Percentiles rank a stretch among this genome's conserved stretches.
phyloP scores from a whole-genome alignment of 2,113 vertebrate genomes.

The Fukomys damarensis region DNA sequence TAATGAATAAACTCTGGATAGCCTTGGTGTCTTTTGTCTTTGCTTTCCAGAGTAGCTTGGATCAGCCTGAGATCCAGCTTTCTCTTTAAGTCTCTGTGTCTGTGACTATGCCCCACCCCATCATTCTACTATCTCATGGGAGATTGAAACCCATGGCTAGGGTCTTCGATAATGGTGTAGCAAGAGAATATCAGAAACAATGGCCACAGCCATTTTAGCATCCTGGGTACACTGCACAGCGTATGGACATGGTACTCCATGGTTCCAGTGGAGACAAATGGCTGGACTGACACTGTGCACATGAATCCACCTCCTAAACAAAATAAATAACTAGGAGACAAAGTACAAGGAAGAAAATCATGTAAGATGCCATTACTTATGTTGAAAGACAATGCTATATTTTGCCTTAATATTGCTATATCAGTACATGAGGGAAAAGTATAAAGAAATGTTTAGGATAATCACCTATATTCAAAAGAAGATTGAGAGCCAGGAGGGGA shows the following conservation, averaged over 20 bases:
- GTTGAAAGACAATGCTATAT: not conserved
- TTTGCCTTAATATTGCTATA: not conserved
- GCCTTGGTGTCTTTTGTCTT: no score
- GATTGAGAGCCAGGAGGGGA: rapidly evolving
- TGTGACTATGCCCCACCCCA: no score
- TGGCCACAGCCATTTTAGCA: rapidly evolving
- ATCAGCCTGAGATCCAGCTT: no score
- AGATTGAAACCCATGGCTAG: no score
- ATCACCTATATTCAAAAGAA: not conserved
- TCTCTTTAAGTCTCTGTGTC: no score
- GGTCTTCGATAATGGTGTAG: not conserved
- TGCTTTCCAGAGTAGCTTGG: no score
- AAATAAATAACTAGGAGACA: not conserved
- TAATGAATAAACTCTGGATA: no score
- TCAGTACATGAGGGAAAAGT: not conserved
- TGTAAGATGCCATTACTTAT: not conserved
- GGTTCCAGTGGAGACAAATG: not conserved
- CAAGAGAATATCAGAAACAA: not conserved
- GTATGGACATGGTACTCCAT: rapidly evolving
- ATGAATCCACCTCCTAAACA: not conserved
- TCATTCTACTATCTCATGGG: no score
- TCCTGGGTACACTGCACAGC: rapidly evolving
- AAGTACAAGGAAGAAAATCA: not conserved
- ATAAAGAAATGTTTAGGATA: not conserved
- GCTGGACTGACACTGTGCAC: not conserved